phyloP scores from a whole-genome alignment of 2,888 invertebrate genomes.

The Drosophila histrio region DNA sequence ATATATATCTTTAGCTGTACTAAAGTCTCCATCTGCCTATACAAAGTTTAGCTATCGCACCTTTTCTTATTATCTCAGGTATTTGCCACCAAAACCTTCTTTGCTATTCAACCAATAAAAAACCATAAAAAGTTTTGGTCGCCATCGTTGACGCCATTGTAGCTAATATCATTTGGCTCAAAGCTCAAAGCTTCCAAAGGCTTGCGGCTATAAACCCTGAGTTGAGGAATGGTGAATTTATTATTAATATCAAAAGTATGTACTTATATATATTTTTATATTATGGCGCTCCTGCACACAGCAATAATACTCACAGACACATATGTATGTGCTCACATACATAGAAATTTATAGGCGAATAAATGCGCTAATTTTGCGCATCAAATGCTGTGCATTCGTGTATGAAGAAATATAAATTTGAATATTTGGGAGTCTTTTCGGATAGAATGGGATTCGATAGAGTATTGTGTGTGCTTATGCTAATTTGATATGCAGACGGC shows the following conservation, averaged over 20 bases:
- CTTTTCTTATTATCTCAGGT: slow-evolving; percentile 5
- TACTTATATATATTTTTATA: slow-evolving; percentile 29
- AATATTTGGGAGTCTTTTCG: slow-evolving; percentile 29
- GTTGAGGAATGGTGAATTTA: slow-evolving; percentile 33
- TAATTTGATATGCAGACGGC: slow-evolving; percentile 65
- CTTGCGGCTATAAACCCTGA: slow-evolving; percentile 8
- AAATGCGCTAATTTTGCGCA: slow-evolving; percentile 71
- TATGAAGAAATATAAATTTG: slow-evolving; percentile 58
- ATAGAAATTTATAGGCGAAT: slow-evolving; percentile 20
- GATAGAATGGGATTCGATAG: background rate
- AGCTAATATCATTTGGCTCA: slow-evolving; percentile 39
- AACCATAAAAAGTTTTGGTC: slow-evolving; percentile 44
- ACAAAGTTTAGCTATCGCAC: background rate
- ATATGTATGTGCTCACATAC: background rate
- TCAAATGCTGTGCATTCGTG: slow-evolving; percentile 69
- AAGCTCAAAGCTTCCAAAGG: slow-evolving; percentile 14
- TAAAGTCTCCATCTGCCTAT: background rate
- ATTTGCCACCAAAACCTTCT: slow-evolving; percentile 17
- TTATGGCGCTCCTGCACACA: slow-evolving; percentile 26
- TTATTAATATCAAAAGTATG: slow-evolving; percentile 46
- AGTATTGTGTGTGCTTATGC: slow-evolving; percentile 51
- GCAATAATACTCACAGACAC: background rate
- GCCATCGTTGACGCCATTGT: slow-evolving; percentile 10
- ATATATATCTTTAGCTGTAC: background rate
- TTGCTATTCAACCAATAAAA: slow-evolving; percentile 45